Evolutionary conservation across 2,888 invertebrate genomes (phyloP).

Genomic region (Chorisops tibialis): DNA sequence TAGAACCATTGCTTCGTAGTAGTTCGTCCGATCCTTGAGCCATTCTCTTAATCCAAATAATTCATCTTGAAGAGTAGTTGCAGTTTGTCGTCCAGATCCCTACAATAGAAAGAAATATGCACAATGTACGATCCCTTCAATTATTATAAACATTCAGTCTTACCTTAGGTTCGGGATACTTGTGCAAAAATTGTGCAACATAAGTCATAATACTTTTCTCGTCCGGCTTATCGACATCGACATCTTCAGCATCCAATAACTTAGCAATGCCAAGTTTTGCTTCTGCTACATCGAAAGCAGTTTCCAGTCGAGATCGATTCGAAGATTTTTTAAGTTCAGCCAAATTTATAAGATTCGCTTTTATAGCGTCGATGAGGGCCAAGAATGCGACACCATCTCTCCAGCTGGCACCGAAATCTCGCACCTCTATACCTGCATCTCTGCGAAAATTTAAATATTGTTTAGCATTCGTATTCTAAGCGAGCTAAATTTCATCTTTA

Average conservation of each 20-base stretch:
- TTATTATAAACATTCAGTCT: too few species aligned
- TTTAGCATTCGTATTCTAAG: constrained; percentile 15
- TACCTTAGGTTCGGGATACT: constrained; percentile 83
- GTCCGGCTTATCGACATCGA: constrained; percentile 92
- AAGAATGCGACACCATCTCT: constrained; percentile 93
- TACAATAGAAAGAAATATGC: constrained; percentile 38
- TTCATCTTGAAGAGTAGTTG: constrained; percentile 75
- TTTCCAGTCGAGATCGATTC: constrained; percentile 81
- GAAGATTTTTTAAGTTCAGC: constrained; percentile 74
- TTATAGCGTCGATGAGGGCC: constrained; percentile 91
- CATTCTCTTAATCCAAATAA: constrained; percentile 77
- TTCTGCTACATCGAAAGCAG: constrained; percentile 92
- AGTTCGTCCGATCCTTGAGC: constrained; percentile 74
- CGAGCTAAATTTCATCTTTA: constrained; percentile 50
- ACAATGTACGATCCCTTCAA: too few species aligned
- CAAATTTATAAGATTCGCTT: constrained; percentile 86
- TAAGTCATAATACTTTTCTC: constrained; percentile 98
- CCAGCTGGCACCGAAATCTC: constrained; percentile 95
- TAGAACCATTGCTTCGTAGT: constrained; percentile 73
- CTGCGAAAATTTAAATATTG: constrained; percentile 52
- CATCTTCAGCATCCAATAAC: constrained; percentile 91
- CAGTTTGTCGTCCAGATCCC: constrained; percentile 69
- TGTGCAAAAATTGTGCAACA: constrained; percentile 95
- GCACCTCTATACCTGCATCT: constrained; percentile 81
- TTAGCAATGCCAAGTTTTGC: constrained; percentile 85